These are phyloP conservation scores for Morpho deidamia DNA, from an alignment of 2,888 invertebrate genomes.

Conservation along the genomic window DNA sequence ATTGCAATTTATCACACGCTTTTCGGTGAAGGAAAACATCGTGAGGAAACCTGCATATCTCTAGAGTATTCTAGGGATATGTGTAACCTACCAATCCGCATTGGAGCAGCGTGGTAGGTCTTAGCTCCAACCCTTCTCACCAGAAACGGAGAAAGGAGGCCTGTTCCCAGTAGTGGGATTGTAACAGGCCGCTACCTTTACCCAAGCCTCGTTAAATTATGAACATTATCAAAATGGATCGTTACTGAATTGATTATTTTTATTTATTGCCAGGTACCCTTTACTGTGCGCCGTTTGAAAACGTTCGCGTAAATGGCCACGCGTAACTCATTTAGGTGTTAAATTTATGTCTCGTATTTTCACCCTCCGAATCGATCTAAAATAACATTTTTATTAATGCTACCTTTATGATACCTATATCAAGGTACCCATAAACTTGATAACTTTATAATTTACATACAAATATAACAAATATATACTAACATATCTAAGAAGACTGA, in stretches of 20 bases:
- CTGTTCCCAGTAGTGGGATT: no score
- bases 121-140: no score
- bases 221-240: constrained; percentile 54
- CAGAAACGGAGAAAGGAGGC: no score
- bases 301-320: constrained; percentile 30
- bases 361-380: constrained; percentile 17
- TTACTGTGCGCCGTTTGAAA: constrained; percentile 39
- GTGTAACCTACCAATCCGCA: no score
- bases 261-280: constrained; percentile 53
- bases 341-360: constrained; percentile 21
- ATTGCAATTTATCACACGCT: no score
- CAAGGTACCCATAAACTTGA: not conserved
- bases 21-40: no score
- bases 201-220: constrained; percentile 45
- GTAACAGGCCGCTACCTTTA: no score
- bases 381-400: constrained; percentile 13
- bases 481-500: no score
- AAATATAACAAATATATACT: no score
- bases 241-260: constrained; percentile 54
- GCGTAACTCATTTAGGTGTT: constrained; percentile 21
- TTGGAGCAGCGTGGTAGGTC: no score
- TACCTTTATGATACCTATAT: not conserved
- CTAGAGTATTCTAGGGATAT: no score
- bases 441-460: not conserved
- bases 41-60: no score